Evolutionary conservation across 2,797 vertebrate genomes (phyloP), one percentile per base, ranked within the genome.

Genomic region (Emydoidea blandingii): DNA sequence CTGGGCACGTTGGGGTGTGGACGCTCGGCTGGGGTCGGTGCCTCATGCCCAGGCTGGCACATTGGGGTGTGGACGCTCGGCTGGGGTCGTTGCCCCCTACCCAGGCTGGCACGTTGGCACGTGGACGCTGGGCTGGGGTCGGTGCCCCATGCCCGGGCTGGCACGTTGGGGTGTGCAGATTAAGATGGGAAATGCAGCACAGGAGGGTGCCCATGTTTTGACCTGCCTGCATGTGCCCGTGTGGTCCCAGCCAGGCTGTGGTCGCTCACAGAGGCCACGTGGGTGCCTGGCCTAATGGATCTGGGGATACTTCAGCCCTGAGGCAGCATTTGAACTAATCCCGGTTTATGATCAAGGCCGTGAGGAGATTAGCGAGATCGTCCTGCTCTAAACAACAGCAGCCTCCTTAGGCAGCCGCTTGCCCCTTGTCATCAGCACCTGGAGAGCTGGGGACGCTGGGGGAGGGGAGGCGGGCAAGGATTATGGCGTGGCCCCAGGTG

Each of bases 161-260:
- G 41, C 41, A 44, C 6, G 41, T 44, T n/a, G 31, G 31, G 31
- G 34, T n/a, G 62, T 65, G 34, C 65, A 37, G 65, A 37, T 72
- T 37, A 23, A 37, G n/a, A 6, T 11, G n/a, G 62, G 65, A 19
- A 19, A 72, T 23, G 19, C 9, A 11, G 65, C n/a, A 10, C 19
- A 5, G 1, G n/a, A 19, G 4, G 8, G n/a, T 11, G 27, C 7
- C n/a, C 3, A 12, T 8, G 12, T 25, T 5, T 16, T 76, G 74
- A 12, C 25, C 47, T 50, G 76, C 47, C 76, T 4, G 27, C 29
- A 10, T 14, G 25, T 16, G 76, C 47, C 29, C 29, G 2, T 29
- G 76, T 34, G 11, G 53, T 54, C 53, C 12, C 25, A 79, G 76
- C 7, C 76, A 15, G 74, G 74, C 27, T 74, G 37, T 8, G 21